Base-by-base conservation (phyloP, 1,140 invertebrate genomes). In the Tetramorium alpestre region DNA sequence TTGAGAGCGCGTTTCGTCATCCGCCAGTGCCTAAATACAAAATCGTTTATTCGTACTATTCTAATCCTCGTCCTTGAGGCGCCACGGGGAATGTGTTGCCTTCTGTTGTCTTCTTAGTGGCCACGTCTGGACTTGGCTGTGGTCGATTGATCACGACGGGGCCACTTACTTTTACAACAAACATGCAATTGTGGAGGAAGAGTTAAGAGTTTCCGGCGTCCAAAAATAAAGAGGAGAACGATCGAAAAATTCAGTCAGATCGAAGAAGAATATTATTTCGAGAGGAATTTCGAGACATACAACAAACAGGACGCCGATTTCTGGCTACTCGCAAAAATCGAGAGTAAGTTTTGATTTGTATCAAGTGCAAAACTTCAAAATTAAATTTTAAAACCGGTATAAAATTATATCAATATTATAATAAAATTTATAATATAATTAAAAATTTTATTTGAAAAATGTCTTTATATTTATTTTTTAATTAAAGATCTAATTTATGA, bases 1-100 rank as follows among this genome's bases (percentile, higher is more conserved):
- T 86, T 56, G 70, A 47, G 78, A 62, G 18, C 60, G 69, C 38
- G 67, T 47, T 86, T 60, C 22, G 41, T 86, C 76, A 86, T 81
- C 44, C 47, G 22, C 62, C 49, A 33, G 33, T 51, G 44, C 51
- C 62, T 60, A 81, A 80, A 86, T 81, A 25, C 76, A 49, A 51
- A 65, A 84, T 13, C 54, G 54, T 84, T 84, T 84, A 73, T 44
- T 44, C 10, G 54, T 81, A 88, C 76, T 90, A 90, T 90, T 86
- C 89, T 90, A 88, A 88, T 82, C 64, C 47, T n/a, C 51, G 87
- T 67, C 89, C 87, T 90, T 90, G 89, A 56, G 18, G 13, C n/a
- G 60, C 38, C 58, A 49, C 60, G 28, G 22, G 62, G 3, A 41
- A 56, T 22, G 13, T n/a, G 10, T 62, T 51, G 25, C 28, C 22